Evolutionary conservation across 2,888 invertebrate genomes (phyloP), one percentile per base, ranked within the genome.

Genomic region (Fragum sueziense): DNA sequence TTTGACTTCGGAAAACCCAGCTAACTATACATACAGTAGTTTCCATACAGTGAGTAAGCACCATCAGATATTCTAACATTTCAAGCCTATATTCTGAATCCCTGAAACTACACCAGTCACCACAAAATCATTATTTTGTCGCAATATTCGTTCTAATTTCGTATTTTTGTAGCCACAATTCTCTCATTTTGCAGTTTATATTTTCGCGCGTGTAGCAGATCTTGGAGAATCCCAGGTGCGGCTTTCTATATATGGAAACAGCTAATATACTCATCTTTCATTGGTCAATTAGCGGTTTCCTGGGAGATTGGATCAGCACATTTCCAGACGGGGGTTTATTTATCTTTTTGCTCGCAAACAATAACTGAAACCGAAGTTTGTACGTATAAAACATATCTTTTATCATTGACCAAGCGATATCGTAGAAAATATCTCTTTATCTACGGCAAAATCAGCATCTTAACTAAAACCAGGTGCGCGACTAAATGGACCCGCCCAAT

Each of bases 191-290:
- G 54, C 54, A 54, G 14, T 29, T 61, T 33, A 33, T 61, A 20
- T 31, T 22, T 33, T 61, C 33, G 20, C 31, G 33, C 33, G 6
- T 4, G 25, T 22, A 25, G 7, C 34, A 65, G n/a, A 7, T 22
- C 37, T 31, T 1, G n/a, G 34, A 41, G 65, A 22, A 41, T 20
- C 41, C 41, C 65, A 65, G 65, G 65, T 65, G 65, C 65, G 65
- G 65, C 65, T 65, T 34, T 70, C 70, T 70, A 33, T 78, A 78
- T 78, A 73, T 78, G 78, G 78, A 78, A 73, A 69, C 47, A 62
- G 52, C 70, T 27, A 41, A 62, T 74, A 33, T 78, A 69, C 70
- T 22, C 41, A 33, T 29, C 33, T 31, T 54, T 78, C 41, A 78
- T 78, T 78, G 78, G 78, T 70, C 33, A 47, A 62, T 52, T 22